Base-by-base conservation (phyloP, 1,140 invertebrate species). In the Ditylenchus dipsaci region DNA sequence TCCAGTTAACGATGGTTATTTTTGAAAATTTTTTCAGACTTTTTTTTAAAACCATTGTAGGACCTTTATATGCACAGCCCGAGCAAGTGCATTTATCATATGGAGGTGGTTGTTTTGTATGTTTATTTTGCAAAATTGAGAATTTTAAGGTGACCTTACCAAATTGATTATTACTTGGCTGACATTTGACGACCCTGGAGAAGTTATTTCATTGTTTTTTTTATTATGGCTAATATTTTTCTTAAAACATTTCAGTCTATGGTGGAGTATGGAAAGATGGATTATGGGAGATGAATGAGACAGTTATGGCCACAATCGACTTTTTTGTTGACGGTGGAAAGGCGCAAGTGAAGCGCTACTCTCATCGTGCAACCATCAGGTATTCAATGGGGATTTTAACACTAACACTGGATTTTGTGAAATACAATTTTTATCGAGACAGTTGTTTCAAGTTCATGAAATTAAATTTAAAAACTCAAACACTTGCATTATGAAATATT, bases 41-140 rank as follows among this genome's bases (percentile, higher is more conserved):
- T 3, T 3, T 38, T 5, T 11, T 38, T 38, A 3, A 38, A 38
- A 3, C 33, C 3, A 5, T 38, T 77, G 1, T 13, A 53, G 75
- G 75, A 0, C 71, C 67, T 9, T 69, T 33, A 47, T 72, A 65
- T 38, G 75, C 62, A 0, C 77, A 79, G 26, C 63, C 66, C 15
- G 76, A 79, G 66, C 71, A 76, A 63, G 73, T 74, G 3, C 71
- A 65, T 57, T 15, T 77, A 30, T 75, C 71, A 21, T 72, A 67
- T 61, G 75, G 69, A 17, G 77, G 75, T 60, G 19, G 0, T 68
- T 53, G 3, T 15, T 5, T 53, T 53, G 15, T 53, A 30, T 76
- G n/a, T 49, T 21, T n/a, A 38, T 21, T 19, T 19, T 65, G 3
- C 15, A 65, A 21, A 5, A 7, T 17, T 38, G 1, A 7, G 17